These are phyloP conservation scores for Microplitis demolitor DNA, from an alignment of 1,140 invertebrate genomes.

Conservation along the genomic window DNA sequence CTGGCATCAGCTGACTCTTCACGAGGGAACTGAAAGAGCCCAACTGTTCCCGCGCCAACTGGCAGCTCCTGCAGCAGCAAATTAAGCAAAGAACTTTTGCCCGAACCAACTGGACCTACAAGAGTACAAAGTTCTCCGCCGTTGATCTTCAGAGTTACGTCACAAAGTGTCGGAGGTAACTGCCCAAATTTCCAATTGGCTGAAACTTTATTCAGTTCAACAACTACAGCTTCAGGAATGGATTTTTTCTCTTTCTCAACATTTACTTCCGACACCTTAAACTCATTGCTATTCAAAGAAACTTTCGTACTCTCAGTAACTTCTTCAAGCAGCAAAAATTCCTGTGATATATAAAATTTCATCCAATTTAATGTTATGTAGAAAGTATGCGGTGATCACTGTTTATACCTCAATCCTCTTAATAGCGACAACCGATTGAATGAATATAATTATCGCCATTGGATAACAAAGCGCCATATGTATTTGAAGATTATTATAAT, in stretches of 20 bases:
- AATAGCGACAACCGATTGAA: constrained; percentile 72
- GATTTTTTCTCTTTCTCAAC: not conserved
- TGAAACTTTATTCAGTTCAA: constrained; percentile 36
- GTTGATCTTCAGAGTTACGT: constrained; percentile 68
- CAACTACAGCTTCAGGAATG: not conserved
- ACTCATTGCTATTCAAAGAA: not conserved
- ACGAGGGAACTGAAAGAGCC: constrained; percentile 57
- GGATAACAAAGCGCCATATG: constrained; percentile 75
- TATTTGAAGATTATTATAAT: constrained; percentile 70
- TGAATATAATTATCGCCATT: constrained; percentile 69
- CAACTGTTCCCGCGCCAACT: constrained; percentile 66
- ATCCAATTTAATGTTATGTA: not conserved
- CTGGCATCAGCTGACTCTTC: not conserved
- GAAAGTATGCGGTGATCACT: too few relatives aligned
- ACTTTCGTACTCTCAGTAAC: constrained; percentile 43
- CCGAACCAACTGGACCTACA: constrained; percentile 79
- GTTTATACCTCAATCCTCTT: constrained; percentile 59
- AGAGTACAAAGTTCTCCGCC: constrained; percentile 74
- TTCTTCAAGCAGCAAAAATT: constrained; percentile 69
- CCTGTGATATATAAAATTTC: constrained; percentile 54
- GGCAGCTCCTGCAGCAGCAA: constrained; percentile 75
- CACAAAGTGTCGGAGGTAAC: constrained; percentile 61
- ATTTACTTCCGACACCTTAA: not conserved
- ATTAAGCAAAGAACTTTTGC: constrained; percentile 79
- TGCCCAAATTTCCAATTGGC: constrained; percentile 53